These are phyloP conservation scores for Sebastes vulpes DNA, from an alignment of 2,797 vertebrate species.

Conservation along the genomic window DNA sequence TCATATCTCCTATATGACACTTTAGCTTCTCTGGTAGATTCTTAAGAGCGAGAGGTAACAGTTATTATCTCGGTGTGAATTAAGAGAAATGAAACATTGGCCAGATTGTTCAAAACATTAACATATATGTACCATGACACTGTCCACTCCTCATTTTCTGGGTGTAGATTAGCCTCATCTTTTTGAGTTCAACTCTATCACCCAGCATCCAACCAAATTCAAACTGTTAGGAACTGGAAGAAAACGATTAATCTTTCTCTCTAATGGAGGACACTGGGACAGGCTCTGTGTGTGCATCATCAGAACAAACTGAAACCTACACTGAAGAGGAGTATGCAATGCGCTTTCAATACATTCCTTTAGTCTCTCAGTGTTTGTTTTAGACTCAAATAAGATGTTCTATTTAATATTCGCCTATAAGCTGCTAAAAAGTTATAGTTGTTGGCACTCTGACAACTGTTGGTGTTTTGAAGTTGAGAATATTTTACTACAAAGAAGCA, in stretches of 20 bases:
- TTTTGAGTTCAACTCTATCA: background rate
- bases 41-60: background rate
- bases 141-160: background rate
- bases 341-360: conserved; percentile 77
- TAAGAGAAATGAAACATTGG: background rate
- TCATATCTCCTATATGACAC: conserved; percentile 16
- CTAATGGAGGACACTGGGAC: background rate
- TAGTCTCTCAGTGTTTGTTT: conserved; percentile 33
- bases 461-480: conserved; percentile 24
- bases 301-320: conserved; percentile 16
- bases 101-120: background rate
- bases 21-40: conserved; percentile 7
- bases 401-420: conserved; percentile 49
- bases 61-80: background rate
- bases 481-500: conserved; percentile 50
- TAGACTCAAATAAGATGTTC: conserved; percentile 25
- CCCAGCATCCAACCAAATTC: background rate
- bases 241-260: background rate
- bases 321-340: conserved; percentile 30
- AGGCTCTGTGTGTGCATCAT: background rate
- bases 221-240: background rate
- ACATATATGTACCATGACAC: background rate
- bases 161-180: background rate
- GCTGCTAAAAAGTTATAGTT: conserved; percentile 58
- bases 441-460: conserved; percentile 14